Evolutionary conservation across 2,113 vertebrate genomes (phyloP).

Genomic region (Pterocles burchelli): DNA sequence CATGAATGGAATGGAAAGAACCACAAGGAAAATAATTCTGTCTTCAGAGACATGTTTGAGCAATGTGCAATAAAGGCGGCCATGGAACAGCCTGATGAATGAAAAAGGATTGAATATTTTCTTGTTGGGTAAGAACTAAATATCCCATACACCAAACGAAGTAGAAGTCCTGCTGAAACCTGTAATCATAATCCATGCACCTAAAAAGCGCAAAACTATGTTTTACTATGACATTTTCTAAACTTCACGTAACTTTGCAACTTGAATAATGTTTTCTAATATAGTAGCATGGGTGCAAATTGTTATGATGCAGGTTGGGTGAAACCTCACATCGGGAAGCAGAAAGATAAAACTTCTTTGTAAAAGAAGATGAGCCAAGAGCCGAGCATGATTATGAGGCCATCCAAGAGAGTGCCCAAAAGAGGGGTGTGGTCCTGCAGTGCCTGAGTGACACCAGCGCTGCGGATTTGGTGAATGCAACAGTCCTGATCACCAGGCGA

Average conservation of each 20-base stretch:
- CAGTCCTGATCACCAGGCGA: not conserved
- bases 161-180: not conserved
- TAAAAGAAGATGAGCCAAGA: not conserved
- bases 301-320: not conserved
- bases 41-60: not conserved
- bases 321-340: not conserved
- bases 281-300: not conserved
- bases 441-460: rapidly evolving
- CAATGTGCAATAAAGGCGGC: not conserved
- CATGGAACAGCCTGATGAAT: not conserved
- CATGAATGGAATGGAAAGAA: not conserved
- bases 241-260: not conserved
- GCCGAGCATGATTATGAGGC: not conserved
- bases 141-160: not conserved
- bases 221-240: not conserved
- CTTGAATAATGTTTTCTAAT: not conserved
- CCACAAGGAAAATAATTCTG: not conserved
- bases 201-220: not conserved
- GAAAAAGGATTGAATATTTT: not conserved
- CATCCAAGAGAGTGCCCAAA: not conserved
- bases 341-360: not conserved
- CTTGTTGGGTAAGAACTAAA: not conserved
- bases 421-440: not conserved
- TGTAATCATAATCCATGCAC: not conserved
- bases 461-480: not conserved